Evolutionary conservation across 1,140 invertebrate genomes (phyloP).

Genomic region (Drosophila tristis): DNA sequence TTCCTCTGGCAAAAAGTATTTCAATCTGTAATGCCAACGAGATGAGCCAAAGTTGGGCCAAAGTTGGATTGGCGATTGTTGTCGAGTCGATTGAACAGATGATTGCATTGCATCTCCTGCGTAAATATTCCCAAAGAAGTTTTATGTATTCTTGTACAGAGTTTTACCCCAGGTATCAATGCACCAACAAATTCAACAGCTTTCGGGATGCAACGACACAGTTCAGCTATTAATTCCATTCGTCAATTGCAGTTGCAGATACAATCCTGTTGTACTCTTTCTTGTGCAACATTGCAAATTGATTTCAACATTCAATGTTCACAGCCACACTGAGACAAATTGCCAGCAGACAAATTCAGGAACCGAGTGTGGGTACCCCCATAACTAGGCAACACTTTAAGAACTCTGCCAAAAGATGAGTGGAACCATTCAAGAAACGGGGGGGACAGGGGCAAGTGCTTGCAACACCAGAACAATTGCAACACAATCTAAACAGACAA

Average conservation of each 20-base stretch:
- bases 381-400: conserved; percentile 68
- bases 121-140: neutral
- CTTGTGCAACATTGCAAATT: no score
- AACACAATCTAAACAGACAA: conserved; percentile 66
- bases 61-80: conserved; percentile 45
- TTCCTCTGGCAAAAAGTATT: conserved; percentile 60
- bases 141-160: conserved; percentile 20
- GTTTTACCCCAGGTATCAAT: no score
- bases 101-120: conserved; percentile 14
- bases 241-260: no score
- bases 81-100: conserved; percentile 33
- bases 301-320: no score
- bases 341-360: no score
- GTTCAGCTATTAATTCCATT: no score
- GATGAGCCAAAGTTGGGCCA: conserved; percentile 46
- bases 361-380: neutral
- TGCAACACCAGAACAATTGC: conserved; percentile 52
- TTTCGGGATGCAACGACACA: no score
- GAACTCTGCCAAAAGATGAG: neutral
- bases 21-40: conserved; percentile 56
- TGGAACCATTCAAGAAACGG: neutral
- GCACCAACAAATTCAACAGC: no score
- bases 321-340: no score
- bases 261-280: no score
- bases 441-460: conserved; percentile 3